Percentiles rank a stretch among this genome's conserved stretches.
Conservation (phyloP, 2,888 invertebrate species). For the Phalera bucephala region DNA sequence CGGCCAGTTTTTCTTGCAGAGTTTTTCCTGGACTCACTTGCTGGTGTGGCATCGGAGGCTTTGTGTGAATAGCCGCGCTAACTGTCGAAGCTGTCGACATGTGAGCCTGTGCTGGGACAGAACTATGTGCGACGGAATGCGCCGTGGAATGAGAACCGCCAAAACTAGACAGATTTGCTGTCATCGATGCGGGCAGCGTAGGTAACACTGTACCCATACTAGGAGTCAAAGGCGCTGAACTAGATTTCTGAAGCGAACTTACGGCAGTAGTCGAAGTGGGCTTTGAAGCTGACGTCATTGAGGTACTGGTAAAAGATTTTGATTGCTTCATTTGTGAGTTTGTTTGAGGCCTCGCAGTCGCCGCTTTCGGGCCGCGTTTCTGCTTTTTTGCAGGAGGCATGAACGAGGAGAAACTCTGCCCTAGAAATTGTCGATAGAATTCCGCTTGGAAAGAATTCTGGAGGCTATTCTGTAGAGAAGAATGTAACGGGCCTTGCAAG, state of each 20-base stretch:
- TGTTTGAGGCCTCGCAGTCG: conserved; percentile 18
- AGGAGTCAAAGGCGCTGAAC: conserved; percentile 48
- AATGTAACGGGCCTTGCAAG: conserved; percentile 56
- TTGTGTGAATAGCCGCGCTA: conserved; percentile 54
- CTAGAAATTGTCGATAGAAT: conserved; percentile 67
- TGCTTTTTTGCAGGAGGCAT: conserved; percentile 64
- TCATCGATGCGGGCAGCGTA: conserved; percentile 62
- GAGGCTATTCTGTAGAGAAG: conserved; percentile 52
- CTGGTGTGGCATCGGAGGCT: conserved; percentile 65
- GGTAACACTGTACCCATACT: conserved; percentile 71
- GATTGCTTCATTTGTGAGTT: conserved; percentile 38
- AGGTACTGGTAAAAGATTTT: conserved; percentile 39
- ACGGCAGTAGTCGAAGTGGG: conserved; percentile 42
- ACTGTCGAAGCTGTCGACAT: conserved; percentile 53
- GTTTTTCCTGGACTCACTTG: conserved; percentile 85
- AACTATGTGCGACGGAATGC: conserved; percentile 32
- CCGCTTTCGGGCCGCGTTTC: conserved; percentile 62
- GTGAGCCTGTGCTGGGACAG: conserved; percentile 58
- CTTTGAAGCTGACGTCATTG: conserved; percentile 34
- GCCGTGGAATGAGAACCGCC: conserved; percentile 23
- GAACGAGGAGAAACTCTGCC: conserved; percentile 56
- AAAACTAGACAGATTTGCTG: conserved; percentile 51
- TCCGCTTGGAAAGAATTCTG: conserved; percentile 71
- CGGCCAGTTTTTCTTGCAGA: conserved; percentile 86
- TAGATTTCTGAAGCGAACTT: conserved; percentile 45